Evolutionary conservation across 2,113 vertebrate genomes (phyloP).

Genomic region (Phalacrocorax pelagicus): DNA sequence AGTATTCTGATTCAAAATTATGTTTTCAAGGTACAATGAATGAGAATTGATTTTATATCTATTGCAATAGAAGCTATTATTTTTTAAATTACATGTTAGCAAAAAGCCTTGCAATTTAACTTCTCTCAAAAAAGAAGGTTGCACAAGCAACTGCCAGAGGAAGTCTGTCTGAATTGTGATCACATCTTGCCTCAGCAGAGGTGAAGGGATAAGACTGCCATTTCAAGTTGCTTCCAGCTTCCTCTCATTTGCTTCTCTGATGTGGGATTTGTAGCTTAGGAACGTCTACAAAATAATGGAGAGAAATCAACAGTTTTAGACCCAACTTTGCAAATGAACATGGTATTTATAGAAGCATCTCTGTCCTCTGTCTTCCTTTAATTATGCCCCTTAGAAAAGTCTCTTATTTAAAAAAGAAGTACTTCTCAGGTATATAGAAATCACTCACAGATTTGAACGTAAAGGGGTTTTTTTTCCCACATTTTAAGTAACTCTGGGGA

Average conservation of each 20-base stretch:
- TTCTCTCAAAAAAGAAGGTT: not conserved
- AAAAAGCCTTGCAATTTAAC: not conserved
- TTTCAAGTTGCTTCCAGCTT: not conserved
- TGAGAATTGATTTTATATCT: not conserved
- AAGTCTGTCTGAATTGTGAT: rapidly evolving
- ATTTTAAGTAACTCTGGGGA: not conserved
- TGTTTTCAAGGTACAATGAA: not conserved
- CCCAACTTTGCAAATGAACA: not conserved
- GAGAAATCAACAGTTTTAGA: not conserved
- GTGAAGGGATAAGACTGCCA: not conserved
- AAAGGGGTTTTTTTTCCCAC: not conserved
- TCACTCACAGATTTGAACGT: not conserved
- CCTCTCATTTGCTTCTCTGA: not conserved
- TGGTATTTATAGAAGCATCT: not conserved
- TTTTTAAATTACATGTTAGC: not conserved
- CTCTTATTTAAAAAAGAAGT: not conserved
- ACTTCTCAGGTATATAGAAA: not conserved
- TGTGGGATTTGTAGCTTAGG: not conserved
- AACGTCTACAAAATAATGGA: not conserved
- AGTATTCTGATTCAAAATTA: not conserved
- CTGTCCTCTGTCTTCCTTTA: not conserved
- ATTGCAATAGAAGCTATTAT: not conserved
- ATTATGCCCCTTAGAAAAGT: not conserved
- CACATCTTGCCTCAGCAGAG: not conserved
- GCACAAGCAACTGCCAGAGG: not conserved